Conservation (phyloP, 1,140 invertebrate species). For the Oscheius sp. region DNA sequence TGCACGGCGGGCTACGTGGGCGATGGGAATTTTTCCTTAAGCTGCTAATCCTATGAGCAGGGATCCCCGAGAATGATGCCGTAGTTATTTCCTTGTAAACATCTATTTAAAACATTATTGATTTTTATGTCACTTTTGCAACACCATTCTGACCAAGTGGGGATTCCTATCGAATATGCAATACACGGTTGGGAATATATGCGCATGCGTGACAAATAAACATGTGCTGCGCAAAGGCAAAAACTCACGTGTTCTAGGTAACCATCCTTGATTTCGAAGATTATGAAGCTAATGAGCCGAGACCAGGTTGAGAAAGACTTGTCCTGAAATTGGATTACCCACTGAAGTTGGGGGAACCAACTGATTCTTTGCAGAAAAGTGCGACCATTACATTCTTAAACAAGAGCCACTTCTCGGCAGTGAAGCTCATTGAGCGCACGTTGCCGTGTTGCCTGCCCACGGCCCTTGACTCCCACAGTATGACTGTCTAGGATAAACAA, state of each 20-base stretch:
- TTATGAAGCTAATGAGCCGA: conserved; percentile 40
- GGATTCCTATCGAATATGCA: too few species aligned
- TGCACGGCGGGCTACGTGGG: too few species aligned
- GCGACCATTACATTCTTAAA: conserved; percentile 51
- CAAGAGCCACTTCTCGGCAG: conserved; percentile 55
- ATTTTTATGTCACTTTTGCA: too few species aligned
- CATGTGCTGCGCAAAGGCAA: too few species aligned
- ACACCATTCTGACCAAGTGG: too few species aligned
- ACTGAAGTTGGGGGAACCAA: conserved; percentile 25
- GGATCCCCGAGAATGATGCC: too few species aligned
- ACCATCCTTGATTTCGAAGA: conserved; percentile 58
- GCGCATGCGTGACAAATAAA: too few species aligned
- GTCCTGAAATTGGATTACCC: conserved; percentile 36
- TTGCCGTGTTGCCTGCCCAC: conserved; percentile 57
- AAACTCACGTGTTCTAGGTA: conserved; percentile 55
- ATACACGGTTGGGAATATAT: neutral
- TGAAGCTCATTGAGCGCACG: conserved; percentile 55
- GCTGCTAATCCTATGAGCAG: too few species aligned
- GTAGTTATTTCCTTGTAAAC: too few species aligned
- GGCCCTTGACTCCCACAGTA: conserved; percentile 44
- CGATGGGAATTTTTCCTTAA: too few species aligned
- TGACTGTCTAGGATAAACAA: neutral
- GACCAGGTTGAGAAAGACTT: conserved; percentile 35
- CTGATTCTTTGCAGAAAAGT: conserved; percentile 49
- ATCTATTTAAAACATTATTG: too few species aligned